Conservation (phyloP, 2,113 vertebrate species). For the Pitta sordida region DNA sequence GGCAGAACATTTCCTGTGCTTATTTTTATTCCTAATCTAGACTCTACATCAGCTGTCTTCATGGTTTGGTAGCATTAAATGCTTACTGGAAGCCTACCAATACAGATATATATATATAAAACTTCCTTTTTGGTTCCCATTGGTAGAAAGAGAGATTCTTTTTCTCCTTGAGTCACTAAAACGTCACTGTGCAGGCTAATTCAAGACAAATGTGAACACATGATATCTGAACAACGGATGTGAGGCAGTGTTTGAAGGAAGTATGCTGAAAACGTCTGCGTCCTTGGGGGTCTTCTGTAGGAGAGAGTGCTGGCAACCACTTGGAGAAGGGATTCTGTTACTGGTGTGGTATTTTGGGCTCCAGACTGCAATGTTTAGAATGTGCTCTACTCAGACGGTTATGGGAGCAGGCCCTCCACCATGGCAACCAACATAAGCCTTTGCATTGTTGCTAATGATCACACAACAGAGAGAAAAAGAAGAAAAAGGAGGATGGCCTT, state of each 20-base stretch:
- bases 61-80: background rate
- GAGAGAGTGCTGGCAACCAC: slow-evolving; percentile 9
- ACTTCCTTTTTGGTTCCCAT: background rate
- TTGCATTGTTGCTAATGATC: slow-evolving; percentile 23
- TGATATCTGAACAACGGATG: background rate
- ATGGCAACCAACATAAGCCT: background rate
- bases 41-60: slow-evolving; percentile 42
- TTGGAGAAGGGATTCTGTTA: slow-evolving; percentile 35
- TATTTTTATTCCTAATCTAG: slow-evolving; percentile 42
- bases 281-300: background rate
- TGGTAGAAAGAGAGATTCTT: slow-evolving; percentile 2
- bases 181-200: background rate
- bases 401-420: slow-evolving; percentile 26
- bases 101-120: background rate
- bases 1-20: slow-evolving; percentile 5
- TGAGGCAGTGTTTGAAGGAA: background rate
- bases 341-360: background rate
- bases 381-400: slow-evolving; percentile 35
- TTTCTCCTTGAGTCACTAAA: background rate
- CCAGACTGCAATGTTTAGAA: slow-evolving; percentile 34
- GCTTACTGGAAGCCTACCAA: slow-evolving; percentile 29
- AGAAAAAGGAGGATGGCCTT: background rate
- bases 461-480: slow-evolving; percentile 22
- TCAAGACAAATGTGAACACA: slow-evolving; percentile 14
- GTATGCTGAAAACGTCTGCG: background rate